These are phyloP conservation scores for Mycalesis mineus DNA, from an alignment of 2,888 invertebrate species.

Conservation along the genomic window DNA sequence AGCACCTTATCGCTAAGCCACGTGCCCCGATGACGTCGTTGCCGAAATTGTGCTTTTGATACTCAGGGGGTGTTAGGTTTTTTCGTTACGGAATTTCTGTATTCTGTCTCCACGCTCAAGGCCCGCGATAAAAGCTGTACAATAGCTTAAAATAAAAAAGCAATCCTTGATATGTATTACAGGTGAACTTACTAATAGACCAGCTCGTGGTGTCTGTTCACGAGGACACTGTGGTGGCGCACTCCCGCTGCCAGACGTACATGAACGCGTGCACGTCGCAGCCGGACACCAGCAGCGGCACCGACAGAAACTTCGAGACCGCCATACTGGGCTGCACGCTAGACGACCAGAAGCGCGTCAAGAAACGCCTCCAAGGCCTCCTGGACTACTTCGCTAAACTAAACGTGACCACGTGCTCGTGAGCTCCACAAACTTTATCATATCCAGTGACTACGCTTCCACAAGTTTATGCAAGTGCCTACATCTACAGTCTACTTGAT, in stretches of 20 bases:
- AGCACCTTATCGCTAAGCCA: too few relatives aligned
- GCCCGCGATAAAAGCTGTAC: too few relatives aligned
- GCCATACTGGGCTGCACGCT: slow-evolving; percentile 89
- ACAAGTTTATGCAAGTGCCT: too few relatives aligned
- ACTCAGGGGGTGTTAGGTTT: too few relatives aligned
- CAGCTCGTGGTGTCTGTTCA: slow-evolving; percentile 81
- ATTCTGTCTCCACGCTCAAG: too few relatives aligned
- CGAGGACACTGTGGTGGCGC: slow-evolving; percentile 80
- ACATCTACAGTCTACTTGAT: too few relatives aligned
- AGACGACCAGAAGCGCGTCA: slow-evolving; percentile 91
- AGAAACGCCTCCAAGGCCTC: slow-evolving; percentile 88
- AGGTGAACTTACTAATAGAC: slow-evolving; percentile 84
- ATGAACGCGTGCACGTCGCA: slow-evolving; percentile 86
- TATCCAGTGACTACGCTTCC: background rate
- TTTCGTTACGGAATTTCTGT: too few relatives aligned
- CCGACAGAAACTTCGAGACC: slow-evolving; percentile 88
- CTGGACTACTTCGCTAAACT: slow-evolving; percentile 87
- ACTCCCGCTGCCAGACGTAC: slow-evolving; percentile 81
- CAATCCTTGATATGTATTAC: slow-evolving; percentile 31
- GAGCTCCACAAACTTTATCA: slow-evolving; percentile 36
- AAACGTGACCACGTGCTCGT: slow-evolving; percentile 70
- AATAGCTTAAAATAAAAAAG: too few relatives aligned
- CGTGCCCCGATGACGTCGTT: too few relatives aligned
- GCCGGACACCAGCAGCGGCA: slow-evolving; percentile 61
- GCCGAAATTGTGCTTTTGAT: too few relatives aligned